Base-by-base conservation (phyloP, 2,113 vertebrate genomes). In the Coreoperca whiteheadi region DNA sequence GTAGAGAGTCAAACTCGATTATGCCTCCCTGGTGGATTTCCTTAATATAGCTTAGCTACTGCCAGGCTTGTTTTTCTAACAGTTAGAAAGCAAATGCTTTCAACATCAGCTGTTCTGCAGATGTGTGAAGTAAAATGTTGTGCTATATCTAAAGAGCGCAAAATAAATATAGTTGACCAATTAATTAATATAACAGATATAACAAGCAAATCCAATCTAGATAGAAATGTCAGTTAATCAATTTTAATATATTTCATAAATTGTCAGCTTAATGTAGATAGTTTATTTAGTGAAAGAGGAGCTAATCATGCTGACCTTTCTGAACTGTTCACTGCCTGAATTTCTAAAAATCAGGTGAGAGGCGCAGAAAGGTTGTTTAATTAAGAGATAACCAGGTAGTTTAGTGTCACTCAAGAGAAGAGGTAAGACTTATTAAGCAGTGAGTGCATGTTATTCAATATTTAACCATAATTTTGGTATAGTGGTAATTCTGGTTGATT, bases 1-100 rank as follows among this genome's bases (percentile, higher is more conserved):
- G 89, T 87, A 88, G 83, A 92, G 91, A 92, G 90, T 91, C 88
- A 93, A 94, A 94, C 88, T 89, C 82, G 80, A 92, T 94, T 95
- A 94, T 85, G 86, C 72, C 83, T 93, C 92, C 91, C 88, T 67
- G 70, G 86, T 87, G 87, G 85, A 79, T 90, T 93, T 91, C 76
- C 83, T 90, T 91, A 93, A 90, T 92, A 92, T 79, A 90, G 87
- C 87, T 88, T 53, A 91, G 86, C 87, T 70, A 87, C 88, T 79
- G 82, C 74, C 87, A 74, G 63, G 73, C 80, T 88, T 90, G 90
- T 91, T 88, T 88, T 90, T 83, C 80, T 79, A 74, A 87, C 56
- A 66, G 63, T 48, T 15, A 71, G 83, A 66, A 50, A 81, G 48
- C 72, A 83, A 77, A 79, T 79, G 71, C 46, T 80, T 79, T 76